Base-by-base conservation (phyloP, 2,888 invertebrate species). In the Drosophila picticornis region DNA sequence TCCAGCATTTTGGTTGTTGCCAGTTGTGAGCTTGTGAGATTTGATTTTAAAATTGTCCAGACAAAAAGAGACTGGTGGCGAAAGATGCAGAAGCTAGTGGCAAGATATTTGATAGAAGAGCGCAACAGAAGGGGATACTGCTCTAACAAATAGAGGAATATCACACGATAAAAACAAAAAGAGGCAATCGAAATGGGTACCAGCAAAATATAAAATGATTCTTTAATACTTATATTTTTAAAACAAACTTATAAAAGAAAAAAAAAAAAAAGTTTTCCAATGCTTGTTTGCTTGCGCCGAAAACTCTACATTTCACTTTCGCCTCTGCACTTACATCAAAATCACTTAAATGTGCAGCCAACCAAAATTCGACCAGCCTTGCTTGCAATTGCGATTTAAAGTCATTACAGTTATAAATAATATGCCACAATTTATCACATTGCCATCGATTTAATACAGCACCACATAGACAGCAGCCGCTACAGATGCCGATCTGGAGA, bases 21-120 rank as follows among this genome's bases (percentile, higher is more conserved):
- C 77, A 78, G 84, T 76, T 81, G 84, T 76, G 84, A 77, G 84
- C 84, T 76, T 81, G 76, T 76, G 84, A 77, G 87, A 83, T 84
- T 88, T 84, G 84, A 84, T 84, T 88, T 86, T 86, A 57, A 77
- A 84, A 88, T 86, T 86, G 81, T 64, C 58, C 63, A 72, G 72
- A 76, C 73, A 72, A 72, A 74, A 80, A 74, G 43, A 63, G 52
- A 72, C 38, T 77, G 61, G 36, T 3, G 5, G 34, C 51, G 72
- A 59, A 56, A 65, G 65, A 56, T 63, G 59, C 16, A 46, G 5
- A 25, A 25, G 25, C 22, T 16, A 25, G 9, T 51, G 36, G 27
- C 11, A 46, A 57, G 62, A 75, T 66, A 64, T 57, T 69, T 63
- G 73, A 69, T 66, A 58, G 60, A 51, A 62, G 57, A 67, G 67